phyloP scores from a whole-genome alignment of 2,888 invertebrate genomes.

The Polietes domitor region DNA sequence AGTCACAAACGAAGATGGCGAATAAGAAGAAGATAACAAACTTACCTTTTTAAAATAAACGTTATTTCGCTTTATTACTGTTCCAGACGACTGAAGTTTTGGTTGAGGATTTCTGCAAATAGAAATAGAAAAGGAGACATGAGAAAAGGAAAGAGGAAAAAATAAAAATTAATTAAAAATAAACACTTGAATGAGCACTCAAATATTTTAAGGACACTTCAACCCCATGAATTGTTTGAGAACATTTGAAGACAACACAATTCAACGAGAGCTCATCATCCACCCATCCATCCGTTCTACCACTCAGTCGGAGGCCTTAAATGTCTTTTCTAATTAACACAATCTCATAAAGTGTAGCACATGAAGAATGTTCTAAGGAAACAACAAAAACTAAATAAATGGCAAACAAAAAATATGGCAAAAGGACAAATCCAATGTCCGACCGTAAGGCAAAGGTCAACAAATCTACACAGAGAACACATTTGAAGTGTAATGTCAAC shows the following conservation, averaged over 20 bases:
- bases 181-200: slow-evolving; percentile 26
- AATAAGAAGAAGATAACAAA: not conserved
- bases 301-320: not conserved
- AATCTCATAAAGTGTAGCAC: slow-evolving; percentile 36
- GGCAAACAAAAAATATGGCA: slow-evolving; percentile 2
- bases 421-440: slow-evolving; percentile 22
- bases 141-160: slow-evolving; percentile 1
- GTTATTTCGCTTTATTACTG: not conserved
- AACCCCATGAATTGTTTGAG: not conserved
- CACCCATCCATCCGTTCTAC: not conserved
- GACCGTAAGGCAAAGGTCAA: slow-evolving; percentile 34
- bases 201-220: slow-evolving; percentile 28
- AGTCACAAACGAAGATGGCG: not conserved
- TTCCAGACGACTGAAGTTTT: slow-evolving; percentile 25
- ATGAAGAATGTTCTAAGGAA: slow-evolving; percentile 6
- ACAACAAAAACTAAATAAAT: not conserved
- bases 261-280: not conserved
- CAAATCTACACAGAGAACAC: not conserved
- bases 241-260: slow-evolving; percentile 1
- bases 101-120: slow-evolving; percentile 20
- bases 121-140: not conserved
- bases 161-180: slow-evolving; percentile 47
- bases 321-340: slow-evolving; percentile 33
- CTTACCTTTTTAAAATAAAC: slow-evolving; percentile 22
- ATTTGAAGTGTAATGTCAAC: not conserved